Conservation (phyloP, 2,888 invertebrate genomes). For the Phyto melanocephala region DNA sequence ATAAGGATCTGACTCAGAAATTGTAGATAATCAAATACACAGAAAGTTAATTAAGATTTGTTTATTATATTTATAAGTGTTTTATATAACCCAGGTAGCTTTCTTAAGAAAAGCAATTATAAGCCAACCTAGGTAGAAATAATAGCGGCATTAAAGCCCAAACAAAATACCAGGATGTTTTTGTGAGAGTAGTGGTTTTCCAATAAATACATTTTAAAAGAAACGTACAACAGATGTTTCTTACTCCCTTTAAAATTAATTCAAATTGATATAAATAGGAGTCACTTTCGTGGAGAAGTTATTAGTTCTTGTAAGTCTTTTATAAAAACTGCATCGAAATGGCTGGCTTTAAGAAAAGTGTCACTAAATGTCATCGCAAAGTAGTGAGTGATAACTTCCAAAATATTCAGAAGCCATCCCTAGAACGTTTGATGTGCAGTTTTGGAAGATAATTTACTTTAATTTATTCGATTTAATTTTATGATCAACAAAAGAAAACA, state of each 20-base stretch:
- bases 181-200: not conserved
- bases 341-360: constrained; percentile 85
- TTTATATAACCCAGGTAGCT: too few species aligned
- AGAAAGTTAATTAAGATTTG: too few species aligned
- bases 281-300: not conserved
- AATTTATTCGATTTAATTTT: too few species aligned
- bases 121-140: too few species aligned
- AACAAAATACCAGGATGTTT: not conserved
- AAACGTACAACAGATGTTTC: not conserved
- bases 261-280: not conserved
- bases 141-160: too few species aligned
- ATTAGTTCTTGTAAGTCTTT: not conserved
- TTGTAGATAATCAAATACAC: too few species aligned
- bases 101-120: too few species aligned
- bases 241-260: not conserved
- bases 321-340: not conserved
- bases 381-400: constrained; percentile 89
- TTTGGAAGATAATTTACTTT: too few species aligned
- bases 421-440: constrained; percentile 87
- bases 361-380: constrained; percentile 90
- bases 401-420: constrained; percentile 88
- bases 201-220: not conserved
- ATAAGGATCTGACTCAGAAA: too few species aligned
- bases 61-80: too few species aligned
- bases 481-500: too few species aligned